Evolutionary conservation across 2,888 invertebrate genomes (phyloP), one percentile per base, ranked within the genome.

Genomic region (Dryadula phaetusa): DNA sequence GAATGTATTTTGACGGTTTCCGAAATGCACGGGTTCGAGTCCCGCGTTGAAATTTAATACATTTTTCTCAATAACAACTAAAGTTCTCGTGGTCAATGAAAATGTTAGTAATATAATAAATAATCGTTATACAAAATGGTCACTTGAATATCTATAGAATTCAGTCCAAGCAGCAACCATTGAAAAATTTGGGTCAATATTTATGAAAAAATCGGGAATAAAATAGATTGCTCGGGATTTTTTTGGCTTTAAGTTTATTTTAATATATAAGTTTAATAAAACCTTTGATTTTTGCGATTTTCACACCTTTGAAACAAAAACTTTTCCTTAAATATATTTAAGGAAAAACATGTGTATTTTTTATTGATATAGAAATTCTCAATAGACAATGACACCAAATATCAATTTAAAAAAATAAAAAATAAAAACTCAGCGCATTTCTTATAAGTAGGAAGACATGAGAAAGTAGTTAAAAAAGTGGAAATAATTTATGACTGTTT

Each of bases 401-500:
- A n/a, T n/a, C n/a, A n/a, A n/a, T n/a, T n/a, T n/a, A 37, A 12
- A 12, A 37, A 37, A 37, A 34, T 12, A 22, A n/a, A n/a, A 12
- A 25, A 42, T 65, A 69, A 69, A 58, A 62, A 66, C 65, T 40
- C 66, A 53, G 63, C 66, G 62, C 60, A 37, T 62, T 46, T 66
- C 52, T 53, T 10, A 44, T 58, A 20, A 8, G 8, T 44, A 16
- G 10, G 20, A 44, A 32, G 62, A 63, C 34, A 28, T 22, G 40
- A 62, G 37, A 58, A 32, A 54, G 22, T 32, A 47, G 54, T 68
- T 64, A 42, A 68, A 32, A 46, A 37, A 28, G 18, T n/a, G 62
- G 18, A 65, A 44, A 58, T 68, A n/a, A 67, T 68, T 67, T 70
- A 66, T 63, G 40, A 63, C 66, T 66, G 67, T 70, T 70, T 70